A percentile compares a stretch with the other conserved stretches of the same genome.
These are phyloP conservation scores for Clinocottus analis DNA, from an alignment of 2,113 vertebrate species.

Conservation along the genomic window DNA sequence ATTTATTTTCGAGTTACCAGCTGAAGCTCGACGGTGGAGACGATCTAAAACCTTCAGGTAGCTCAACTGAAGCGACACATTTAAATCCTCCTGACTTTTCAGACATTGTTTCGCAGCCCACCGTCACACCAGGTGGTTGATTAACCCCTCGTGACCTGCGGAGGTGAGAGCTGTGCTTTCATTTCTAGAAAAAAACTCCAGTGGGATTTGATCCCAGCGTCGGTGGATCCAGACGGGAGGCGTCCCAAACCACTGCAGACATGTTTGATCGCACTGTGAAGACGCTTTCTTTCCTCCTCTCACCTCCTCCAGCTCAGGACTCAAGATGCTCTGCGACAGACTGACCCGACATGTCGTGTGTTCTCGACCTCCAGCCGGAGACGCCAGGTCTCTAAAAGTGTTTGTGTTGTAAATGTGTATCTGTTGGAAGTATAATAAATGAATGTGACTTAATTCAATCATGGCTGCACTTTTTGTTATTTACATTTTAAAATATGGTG, in stretches of 20 bases:
- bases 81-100: constrained; percentile 13
- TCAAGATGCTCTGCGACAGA: constrained; percentile 24
- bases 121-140: background rate
- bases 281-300: constrained; percentile 17
- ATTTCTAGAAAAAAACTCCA: background rate
- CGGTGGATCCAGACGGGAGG: constrained; percentile 29
- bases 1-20: background rate
- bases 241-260: constrained; percentile 38
- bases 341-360: too few species aligned
- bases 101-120: background rate
- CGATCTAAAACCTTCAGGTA: background rate
- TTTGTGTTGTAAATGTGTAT: constrained; percentile 61
- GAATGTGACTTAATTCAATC: constrained; percentile 25
- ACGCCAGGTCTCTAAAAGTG: too few species aligned
- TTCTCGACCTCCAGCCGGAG: too few species aligned
- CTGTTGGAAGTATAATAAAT: constrained; percentile 65
- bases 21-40: background rate
- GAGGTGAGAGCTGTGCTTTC: constrained; percentile 28
- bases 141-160: background rate
- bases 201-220: constrained; percentile 5
- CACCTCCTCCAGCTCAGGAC: constrained; percentile 38
- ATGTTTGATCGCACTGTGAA: constrained; percentile 49
- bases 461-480: constrained; percentile 18
- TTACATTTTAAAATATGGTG: too few species aligned
- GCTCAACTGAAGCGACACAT: background rate